Base-by-base conservation (phyloP, 2,888 invertebrate species). In the Drosophila neotestacea region DNA sequence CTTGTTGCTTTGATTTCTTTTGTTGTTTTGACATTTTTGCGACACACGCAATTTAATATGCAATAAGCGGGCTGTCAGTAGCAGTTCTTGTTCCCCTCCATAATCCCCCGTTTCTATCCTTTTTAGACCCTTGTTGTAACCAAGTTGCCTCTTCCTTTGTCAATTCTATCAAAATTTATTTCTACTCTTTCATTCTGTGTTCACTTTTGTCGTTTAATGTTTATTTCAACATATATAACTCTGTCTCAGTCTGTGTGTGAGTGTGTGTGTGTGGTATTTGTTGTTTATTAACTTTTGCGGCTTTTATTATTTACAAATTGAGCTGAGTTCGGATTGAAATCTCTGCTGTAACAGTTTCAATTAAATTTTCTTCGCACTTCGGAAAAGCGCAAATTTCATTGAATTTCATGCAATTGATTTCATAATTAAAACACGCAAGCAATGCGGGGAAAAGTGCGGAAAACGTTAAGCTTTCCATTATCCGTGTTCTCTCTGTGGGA, bases 61-160 rank as follows among this genome's bases (percentile, higher is more conserved):
- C 87, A 86, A 86, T 88, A 84, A 86, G 79, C 74, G 79, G 76
- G 68, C 89, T 85, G 89, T 88, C 84, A 86, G 44, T 46, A 44
- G 7, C 28, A 27, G 39, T 9, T 52, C 39, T 6, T 32, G 6
- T 9, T 32, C 32, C 16, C 1, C 22, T 7, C n/a, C 4, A 39
- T 1, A 28, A 4, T 1, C 38, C n/a, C 4, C 11, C 7, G 7
- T n/a, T 4, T 11, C 0, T 6, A 22, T 22, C 10, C n/a, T 3
- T 13, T 50, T 10, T n/a, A 42, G 30, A 10, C 28, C 28, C 4
- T 9, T 47, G 6, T 30, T 32, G 39, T 34, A 22, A 50, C 34
- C 34, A 50, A 50, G 1, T 52, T 13, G 39, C 52, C n/a, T n/a
- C 32, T 34, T 28, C 10, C 52, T 28, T 52, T 38, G 52, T 27